phyloP scores from a whole-genome alignment of 2,888 invertebrate species.

The Harpalus rufipes region DNA sequence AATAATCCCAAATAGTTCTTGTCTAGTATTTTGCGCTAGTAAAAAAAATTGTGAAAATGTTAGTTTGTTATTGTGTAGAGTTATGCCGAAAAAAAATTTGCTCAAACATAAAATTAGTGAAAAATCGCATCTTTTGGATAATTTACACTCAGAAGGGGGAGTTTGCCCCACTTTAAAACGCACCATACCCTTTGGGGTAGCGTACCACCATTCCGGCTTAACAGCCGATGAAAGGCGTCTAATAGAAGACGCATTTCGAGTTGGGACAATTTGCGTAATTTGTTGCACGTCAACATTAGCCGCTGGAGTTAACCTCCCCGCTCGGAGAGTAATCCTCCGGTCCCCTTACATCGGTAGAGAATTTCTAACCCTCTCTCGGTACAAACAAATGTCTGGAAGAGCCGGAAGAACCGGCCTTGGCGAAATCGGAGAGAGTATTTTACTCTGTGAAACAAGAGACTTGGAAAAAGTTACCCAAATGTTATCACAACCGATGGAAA shows the following conservation, averaged over 20 bases:
- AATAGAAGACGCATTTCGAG: slow-evolving; percentile 90
- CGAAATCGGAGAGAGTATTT: slow-evolving; percentile 89
- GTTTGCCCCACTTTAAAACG: slow-evolving; percentile 84
- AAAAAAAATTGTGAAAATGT: slow-evolving; percentile 96
- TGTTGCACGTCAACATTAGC: slow-evolving; percentile 98
- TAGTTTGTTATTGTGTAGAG: slow-evolving; percentile 85
- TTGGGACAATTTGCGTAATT: slow-evolving; percentile 91
- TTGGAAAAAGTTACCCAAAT: slow-evolving; percentile 80
- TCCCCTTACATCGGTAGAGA: slow-evolving; percentile 89
- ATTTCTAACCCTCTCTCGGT: slow-evolving; percentile 87
- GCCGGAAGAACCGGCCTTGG: slow-evolving; percentile 95
- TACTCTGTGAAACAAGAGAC: slow-evolving; percentile 85
- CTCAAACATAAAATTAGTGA: slow-evolving; percentile 80
- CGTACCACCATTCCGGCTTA: slow-evolving; percentile 96
- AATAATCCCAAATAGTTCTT: slow-evolving; percentile 88
- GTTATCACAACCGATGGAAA: slow-evolving; percentile 84
- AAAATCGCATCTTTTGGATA: slow-evolving; percentile 81
- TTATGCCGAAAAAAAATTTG: slow-evolving; percentile 77
- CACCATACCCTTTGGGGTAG: slow-evolving; percentile 89
- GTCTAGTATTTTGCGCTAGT: slow-evolving; percentile 95
- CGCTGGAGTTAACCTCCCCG: slow-evolving; percentile 98
- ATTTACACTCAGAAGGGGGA: slow-evolving; percentile 83
- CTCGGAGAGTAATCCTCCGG: slow-evolving; percentile 91
- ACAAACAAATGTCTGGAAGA: slow-evolving; percentile 97
- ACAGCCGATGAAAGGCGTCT: slow-evolving; percentile 91